These are phyloP conservation scores for Coelopa frigida DNA, from an alignment of 1,140 invertebrate genomes.

Conservation along the genomic window DNA sequence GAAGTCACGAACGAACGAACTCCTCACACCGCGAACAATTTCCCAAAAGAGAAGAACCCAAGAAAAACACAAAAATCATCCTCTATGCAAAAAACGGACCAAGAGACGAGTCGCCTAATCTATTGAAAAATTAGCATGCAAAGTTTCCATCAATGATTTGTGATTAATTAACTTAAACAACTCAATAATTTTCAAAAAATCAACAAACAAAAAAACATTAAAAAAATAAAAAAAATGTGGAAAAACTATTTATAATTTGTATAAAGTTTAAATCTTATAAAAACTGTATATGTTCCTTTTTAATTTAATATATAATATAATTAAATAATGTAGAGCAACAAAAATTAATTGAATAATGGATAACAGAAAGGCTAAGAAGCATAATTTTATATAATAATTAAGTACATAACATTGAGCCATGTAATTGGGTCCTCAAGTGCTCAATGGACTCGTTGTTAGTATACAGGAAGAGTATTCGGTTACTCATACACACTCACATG, in stretches of 20 bases:
- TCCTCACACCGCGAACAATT: constrained; percentile 3
- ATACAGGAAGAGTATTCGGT: too few species aligned
- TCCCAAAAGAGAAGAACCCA: constrained; percentile 2
- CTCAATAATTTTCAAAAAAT: neutral
- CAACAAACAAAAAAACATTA: constrained; percentile 1
- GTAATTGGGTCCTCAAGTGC: too few species aligned
- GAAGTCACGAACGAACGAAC: constrained; percentile 5
- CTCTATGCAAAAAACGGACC: neutral
- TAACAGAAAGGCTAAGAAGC: constrained; percentile 13
- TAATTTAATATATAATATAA: constrained; percentile 36
- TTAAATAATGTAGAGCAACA: constrained; percentile 27
- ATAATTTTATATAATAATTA: neutral
- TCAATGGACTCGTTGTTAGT: too few species aligned
- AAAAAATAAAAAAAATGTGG: constrained; percentile 12
- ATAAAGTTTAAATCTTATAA: too few species aligned
- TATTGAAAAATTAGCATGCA: constrained; percentile 8
- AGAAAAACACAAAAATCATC: constrained; percentile 5
- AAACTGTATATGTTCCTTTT: constrained; percentile 44
- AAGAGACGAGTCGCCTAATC: constrained; percentile 12
- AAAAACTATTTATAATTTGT: too few species aligned
- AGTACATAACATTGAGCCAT: too few species aligned
- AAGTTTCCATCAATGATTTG: constrained; percentile 44
- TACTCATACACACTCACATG: too few species aligned
- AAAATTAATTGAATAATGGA: constrained; percentile 13
- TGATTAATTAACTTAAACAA: constrained; percentile 24